Evolutionary conservation across 1,140 invertebrate genomes (phyloP), one percentile per base, ranked within the genome.

Genomic region (Saccostrea cuccullata): DNA sequence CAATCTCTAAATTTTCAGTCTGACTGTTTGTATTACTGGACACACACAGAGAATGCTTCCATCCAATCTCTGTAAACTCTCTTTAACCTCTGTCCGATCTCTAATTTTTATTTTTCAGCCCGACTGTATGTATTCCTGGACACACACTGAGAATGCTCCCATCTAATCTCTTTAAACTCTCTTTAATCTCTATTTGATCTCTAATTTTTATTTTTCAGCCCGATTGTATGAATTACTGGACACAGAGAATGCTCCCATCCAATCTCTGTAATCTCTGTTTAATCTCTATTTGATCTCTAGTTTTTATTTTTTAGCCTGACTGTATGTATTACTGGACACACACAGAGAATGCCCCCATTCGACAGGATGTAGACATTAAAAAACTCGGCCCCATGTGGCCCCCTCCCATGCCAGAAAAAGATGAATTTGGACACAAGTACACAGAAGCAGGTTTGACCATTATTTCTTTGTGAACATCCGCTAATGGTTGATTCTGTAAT

Each of bases 261-360:
- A 36, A 47, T 47, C 47, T 47, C 47, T 47, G 47, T 47, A 47
- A 47, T 3, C 9, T 47, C 47, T 47, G 0, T 47, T 47, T 9
- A 47, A 47, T 47, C 47, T 47, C 47, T 6, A 3, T 47, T 47
- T 6, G 0, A 47, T 36, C 30, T 36, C 30, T 36, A 36, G 2
- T 64, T 90, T 90, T 89, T 91, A 92, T 87, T 91, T 96, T 96
- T 60, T 94, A 98, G 98, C 96, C 97, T 85, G 97, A 97, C 94
- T 96, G 97, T 91, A 97, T 98, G 96, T 98, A 98, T 94, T 97
- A 97, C 93, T 98, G 98, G 98, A 96, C 97, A 36, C 97, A 98
- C 93, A 97, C 97, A 84, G 97, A 98, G 93, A 94, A 96, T 40
- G 96, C 96, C 55, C 94, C 95, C 95, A 96, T 26, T 95, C 96